Conservation (phyloP, 2,113 vertebrate species). For the Rhizomys pruinosus region DNA sequence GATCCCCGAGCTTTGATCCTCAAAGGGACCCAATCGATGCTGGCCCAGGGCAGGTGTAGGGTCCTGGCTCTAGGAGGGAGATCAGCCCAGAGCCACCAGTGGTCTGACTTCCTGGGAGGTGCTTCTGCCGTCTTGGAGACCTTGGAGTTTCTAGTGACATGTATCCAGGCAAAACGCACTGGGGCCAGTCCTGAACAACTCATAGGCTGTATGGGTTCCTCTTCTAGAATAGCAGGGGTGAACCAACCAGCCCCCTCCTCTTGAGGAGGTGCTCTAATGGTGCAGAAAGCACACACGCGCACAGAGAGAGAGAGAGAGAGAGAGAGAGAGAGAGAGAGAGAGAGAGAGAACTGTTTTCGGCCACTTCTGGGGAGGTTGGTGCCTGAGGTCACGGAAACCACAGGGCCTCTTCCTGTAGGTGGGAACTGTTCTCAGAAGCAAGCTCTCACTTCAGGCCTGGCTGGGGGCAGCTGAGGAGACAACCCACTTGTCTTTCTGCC, state of each 20-base stretch:
- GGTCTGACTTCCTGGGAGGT: fast-evolving
- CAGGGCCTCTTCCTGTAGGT: neutral
- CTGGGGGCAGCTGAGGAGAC: neutral
- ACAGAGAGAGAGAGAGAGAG: neutral
- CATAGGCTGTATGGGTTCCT: neutral
- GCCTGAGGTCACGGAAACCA: neutral
- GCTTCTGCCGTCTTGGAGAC: neutral
- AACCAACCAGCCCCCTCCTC: neutral
- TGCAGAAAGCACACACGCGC: neutral
- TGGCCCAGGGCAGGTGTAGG: neutral
- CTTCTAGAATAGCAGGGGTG: neutral
- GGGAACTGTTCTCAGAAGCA: neutral
- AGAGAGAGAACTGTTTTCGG: neutral
- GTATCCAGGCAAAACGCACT: neutral
- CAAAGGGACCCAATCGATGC: neutral
- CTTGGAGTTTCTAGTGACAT: neutral
- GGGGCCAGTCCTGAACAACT: neutral
- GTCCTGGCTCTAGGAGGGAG: neutral
- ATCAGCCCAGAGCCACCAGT: neutral
- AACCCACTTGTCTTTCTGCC: neutral
- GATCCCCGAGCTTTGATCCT: neutral
- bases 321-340: too few relatives aligned
- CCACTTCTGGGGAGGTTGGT: neutral
- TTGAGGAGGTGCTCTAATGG: neutral
- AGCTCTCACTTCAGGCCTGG: neutral